These are phyloP conservation scores for Vipera ursinii DNA, from an alignment of 2,797 vertebrate species.

Conservation along the genomic window DNA sequence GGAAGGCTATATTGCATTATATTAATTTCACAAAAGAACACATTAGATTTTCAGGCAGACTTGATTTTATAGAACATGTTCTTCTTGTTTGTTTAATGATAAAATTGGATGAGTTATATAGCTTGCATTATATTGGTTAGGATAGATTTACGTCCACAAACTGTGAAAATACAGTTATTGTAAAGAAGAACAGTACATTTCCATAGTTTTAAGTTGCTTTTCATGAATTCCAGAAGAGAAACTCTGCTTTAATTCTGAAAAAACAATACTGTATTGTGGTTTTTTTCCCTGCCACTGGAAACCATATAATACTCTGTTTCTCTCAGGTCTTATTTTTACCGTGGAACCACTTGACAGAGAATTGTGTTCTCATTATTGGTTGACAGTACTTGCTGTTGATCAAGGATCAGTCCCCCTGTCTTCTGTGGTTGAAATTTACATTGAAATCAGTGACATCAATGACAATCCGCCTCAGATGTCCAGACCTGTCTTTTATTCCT, in stretches of 20 bases:
- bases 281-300: neutral
- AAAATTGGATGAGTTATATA: neutral
- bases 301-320: conserved; percentile 30
- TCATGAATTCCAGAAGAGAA: neutral
- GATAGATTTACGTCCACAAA: neutral
- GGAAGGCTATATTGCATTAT: neutral
- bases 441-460: conserved; percentile 89
- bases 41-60: neutral
- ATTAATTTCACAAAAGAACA: neutral
- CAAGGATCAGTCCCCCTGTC: conserved; percentile 82
- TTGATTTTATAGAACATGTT: neutral
- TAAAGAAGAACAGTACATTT: neutral
- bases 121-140: neutral
- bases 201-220: neutral
- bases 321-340: conserved; percentile 84
- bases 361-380: conserved; percentile 83
- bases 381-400: conserved; percentile 87
- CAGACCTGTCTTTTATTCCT: conserved; percentile 86
- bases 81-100: neutral
- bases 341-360: conserved; percentile 83
- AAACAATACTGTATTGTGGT: neutral
- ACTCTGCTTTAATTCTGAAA: neutral
- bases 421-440: conserved; percentile 87
- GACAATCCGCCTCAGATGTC: conserved; percentile 90
- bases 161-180: neutral